Percentiles rank a stretch among this genome's conserved stretches.
Evolutionary conservation across 2,797 vertebrate genomes (phyloP).

Genomic region (Sebastiscus tertius): DNA sequence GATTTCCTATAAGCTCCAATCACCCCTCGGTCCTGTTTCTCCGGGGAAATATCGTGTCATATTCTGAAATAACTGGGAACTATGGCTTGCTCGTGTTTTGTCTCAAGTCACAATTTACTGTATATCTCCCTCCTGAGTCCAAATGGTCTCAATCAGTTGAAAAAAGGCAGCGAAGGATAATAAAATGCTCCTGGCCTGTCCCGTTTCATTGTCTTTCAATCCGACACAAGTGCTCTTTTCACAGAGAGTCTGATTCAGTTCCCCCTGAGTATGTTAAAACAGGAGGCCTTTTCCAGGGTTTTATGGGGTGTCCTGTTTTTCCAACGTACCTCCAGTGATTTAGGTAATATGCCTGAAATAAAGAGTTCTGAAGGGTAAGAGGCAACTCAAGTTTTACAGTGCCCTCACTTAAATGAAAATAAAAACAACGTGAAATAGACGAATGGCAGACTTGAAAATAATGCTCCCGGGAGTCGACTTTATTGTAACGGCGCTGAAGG

Average conservation of each 20-base stretch:
- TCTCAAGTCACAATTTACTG: slow-evolving; percentile 36
- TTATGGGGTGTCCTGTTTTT: slow-evolving; percentile 84
- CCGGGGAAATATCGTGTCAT: slow-evolving; percentile 1
- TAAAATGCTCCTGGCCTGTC: slow-evolving; percentile 63
- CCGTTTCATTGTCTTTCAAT: slow-evolving; percentile 69
- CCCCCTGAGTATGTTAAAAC: slow-evolving; percentile 71
- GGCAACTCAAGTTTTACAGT: slow-evolving; percentile 76
- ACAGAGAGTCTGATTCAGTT: slow-evolving; percentile 69
- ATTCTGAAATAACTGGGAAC: slow-evolving; percentile 24
- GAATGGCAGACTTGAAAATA: slow-evolving; percentile 57
- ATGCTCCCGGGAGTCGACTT: slow-evolving; percentile 47
- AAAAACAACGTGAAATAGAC: slow-evolving; percentile 72
- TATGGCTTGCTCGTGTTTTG: slow-evolving; percentile 24
- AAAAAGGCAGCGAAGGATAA: slow-evolving; percentile 54
- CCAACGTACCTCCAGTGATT: slow-evolving; percentile 77
- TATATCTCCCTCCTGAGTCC: slow-evolving; percentile 20
- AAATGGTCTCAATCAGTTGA: slow-evolving; percentile 37
- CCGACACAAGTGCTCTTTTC: slow-evolving; percentile 65
- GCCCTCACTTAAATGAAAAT: slow-evolving; percentile 71
- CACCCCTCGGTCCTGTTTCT: slow-evolving; percentile 1
- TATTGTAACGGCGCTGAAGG: slow-evolving; percentile 14
- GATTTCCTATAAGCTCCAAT: slow-evolving; percentile 27
- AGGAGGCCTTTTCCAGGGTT: slow-evolving; percentile 73
- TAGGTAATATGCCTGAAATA: slow-evolving; percentile 77
- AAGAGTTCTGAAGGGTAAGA: slow-evolving; percentile 72